These are phyloP conservation scores for Trachelus troglodyta DNA, from an alignment of 2,888 invertebrate species.

Conservation along the genomic window DNA sequence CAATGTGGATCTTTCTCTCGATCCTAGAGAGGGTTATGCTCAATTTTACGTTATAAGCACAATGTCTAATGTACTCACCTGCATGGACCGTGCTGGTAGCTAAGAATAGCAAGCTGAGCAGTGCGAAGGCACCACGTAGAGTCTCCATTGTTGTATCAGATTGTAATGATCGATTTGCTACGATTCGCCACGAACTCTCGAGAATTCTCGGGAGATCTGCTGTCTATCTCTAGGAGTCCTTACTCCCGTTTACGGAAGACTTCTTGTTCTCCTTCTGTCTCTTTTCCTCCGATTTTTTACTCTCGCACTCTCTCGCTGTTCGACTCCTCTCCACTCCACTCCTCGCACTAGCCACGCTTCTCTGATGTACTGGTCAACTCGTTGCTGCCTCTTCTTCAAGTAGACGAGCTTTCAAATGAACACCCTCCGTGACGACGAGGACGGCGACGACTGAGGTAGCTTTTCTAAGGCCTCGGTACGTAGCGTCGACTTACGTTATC, in stretches of 20 bases:
- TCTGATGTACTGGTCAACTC: conserved; percentile 7
- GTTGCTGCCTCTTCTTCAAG: conserved; percentile 4
- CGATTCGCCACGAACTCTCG: background rate
- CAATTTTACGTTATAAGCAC: background rate
- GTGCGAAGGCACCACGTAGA: conserved; percentile 52
- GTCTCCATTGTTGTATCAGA: conserved; percentile 54
- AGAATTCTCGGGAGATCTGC: background rate
- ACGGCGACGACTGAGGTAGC: conserved; percentile 22
- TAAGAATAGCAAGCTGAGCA: conserved; percentile 63
- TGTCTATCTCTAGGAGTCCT: background rate
- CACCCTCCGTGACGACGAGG: conserved; percentile 12
- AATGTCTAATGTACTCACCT: conserved; percentile 49
- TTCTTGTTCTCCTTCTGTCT: background rate
- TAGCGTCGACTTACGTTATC: conserved; percentile 37
- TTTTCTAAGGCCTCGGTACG: conserved; percentile 24
- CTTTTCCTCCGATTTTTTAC: conserved; percentile 6
- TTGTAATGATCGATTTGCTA: background rate
- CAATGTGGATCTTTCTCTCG: background rate
- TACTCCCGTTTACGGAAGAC: background rate
- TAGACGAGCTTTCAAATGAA: background rate
- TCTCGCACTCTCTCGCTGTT: conserved; percentile 1
- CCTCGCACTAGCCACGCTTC: background rate
- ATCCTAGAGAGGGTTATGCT: background rate
- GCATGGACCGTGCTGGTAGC: conserved; percentile 57
- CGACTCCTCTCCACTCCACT: conserved; percentile 3